Conservation (phyloP, 2,888 invertebrate species). For the Drosophila gaucha region DNA sequence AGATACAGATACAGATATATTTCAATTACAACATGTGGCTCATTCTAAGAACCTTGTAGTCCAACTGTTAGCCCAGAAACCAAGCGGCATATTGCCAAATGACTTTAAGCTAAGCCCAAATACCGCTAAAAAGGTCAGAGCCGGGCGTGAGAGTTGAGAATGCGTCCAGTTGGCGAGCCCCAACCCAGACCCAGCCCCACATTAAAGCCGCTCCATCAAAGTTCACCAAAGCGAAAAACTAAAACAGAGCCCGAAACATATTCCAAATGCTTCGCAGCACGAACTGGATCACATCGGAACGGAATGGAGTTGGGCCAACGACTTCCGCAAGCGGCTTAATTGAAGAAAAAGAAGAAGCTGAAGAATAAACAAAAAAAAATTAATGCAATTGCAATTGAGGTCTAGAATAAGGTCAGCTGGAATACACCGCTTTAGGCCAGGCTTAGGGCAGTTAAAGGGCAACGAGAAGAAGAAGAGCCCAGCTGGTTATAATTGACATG, state of each 20-base stretch:
- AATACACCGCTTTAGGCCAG: constrained; percentile 28
- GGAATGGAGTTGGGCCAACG: constrained; percentile 18
- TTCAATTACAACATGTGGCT: constrained; percentile 31
- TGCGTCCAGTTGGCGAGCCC: constrained; percentile 16
- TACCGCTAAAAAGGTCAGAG: constrained; percentile 69
- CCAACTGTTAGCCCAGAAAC: constrained; percentile 37
- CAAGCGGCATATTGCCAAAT: constrained; percentile 51
- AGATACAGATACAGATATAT: constrained; percentile 28
- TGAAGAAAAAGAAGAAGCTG: constrained; percentile 9
- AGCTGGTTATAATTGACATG: constrained; percentile 52
- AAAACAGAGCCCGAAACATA: constrained; percentile 18
- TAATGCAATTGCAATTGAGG: constrained; percentile 24
- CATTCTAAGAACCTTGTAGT: constrained; percentile 28
- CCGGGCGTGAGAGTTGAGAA: constrained; percentile 67
- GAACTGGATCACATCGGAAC: constrained; percentile 28
- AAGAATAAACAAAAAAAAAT: not conserved
- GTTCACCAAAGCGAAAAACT: constrained; percentile 27
- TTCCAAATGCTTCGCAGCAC: constrained; percentile 13
- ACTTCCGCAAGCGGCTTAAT: constrained; percentile 38
- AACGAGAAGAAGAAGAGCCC: constrained; percentile 17
- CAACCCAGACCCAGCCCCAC: constrained; percentile 19
- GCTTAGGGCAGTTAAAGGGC: constrained; percentile 32
- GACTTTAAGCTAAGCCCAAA: constrained; percentile 21
- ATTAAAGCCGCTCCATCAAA: constrained; percentile 60
- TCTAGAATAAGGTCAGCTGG: constrained; percentile 53